Conservation (phyloP, 1,140 invertebrate species). For the Apis laboriosa region DNA sequence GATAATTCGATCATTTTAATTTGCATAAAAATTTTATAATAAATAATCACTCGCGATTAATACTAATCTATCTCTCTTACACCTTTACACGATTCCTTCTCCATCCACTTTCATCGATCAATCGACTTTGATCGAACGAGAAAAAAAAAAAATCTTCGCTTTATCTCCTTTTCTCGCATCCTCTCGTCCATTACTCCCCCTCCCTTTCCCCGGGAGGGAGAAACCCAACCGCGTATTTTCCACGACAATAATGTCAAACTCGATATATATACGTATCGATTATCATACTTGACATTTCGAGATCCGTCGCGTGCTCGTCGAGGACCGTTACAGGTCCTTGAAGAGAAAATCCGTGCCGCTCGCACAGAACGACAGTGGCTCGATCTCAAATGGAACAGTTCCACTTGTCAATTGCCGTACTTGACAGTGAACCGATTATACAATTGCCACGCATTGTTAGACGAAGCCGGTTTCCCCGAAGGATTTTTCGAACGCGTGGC, state of each 20-base stretch:
- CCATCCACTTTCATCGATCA: too few species aligned
- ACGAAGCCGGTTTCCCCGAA: neutral
- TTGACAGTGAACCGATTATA: conserved; percentile 59
- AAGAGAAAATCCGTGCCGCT: conserved; percentile 44
- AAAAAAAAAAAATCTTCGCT: neutral
- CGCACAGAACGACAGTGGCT: neutral
- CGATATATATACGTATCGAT: neutral
- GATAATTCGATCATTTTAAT: too few species aligned
- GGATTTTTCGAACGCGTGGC: conserved; percentile 1
- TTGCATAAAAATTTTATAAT: too few species aligned
- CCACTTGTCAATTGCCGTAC: conserved; percentile 18
- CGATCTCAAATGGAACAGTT: neutral
- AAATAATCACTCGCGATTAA: too few species aligned
- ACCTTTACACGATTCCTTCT: too few species aligned
- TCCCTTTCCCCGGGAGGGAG: too few species aligned
- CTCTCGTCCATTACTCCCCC: neutral
- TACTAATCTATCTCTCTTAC: too few species aligned
- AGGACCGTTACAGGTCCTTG: conserved; percentile 52
- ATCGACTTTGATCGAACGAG: too few species aligned
- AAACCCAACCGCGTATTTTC: neutral
- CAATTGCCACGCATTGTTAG: neutral
- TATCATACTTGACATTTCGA: conserved; percentile 31
- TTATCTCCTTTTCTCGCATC: neutral
- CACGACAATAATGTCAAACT: conserved; percentile 6
- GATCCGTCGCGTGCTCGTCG: conserved; percentile 17